A percentile compares a stretch with the other conserved stretches of the same genome.
Conservation (phyloP, 2,888 invertebrate genomes). For the Conops quadrifasciatus region DNA sequence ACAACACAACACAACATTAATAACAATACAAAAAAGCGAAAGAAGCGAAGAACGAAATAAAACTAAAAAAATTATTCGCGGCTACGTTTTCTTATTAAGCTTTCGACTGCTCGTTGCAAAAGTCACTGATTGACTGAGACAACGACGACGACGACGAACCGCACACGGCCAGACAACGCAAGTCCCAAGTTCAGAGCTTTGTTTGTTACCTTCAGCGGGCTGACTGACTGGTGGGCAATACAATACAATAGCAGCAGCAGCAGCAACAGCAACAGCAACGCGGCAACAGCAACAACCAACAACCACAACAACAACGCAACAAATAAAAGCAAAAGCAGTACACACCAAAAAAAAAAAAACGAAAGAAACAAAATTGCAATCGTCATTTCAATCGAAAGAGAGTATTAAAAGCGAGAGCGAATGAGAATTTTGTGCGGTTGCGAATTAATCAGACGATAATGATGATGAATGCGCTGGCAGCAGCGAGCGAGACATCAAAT, state of each 20-base stretch:
- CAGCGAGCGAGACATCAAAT: background rate
- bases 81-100: slow-evolving; percentile 18
- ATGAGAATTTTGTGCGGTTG: slow-evolving; percentile 5
- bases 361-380: slow-evolving; percentile 15
- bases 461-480: slow-evolving; percentile 13
- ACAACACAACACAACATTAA: background rate
- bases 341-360: background rate
- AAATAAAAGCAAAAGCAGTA: background rate
- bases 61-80: slow-evolving; percentile 31
- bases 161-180: slow-evolving; percentile 27
- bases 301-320: background rate
- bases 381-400: slow-evolving; percentile 2
- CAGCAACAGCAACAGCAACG: background rate
- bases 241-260: background rate
- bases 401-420: slow-evolving; percentile 10
- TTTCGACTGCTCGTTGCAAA: slow-evolving; percentile 35
- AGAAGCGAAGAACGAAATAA: slow-evolving; percentile 29
- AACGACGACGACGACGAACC: slow-evolving; percentile 7
- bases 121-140: slow-evolving; percentile 35
- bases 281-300: background rate
- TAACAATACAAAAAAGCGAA: slow-evolving; percentile 36
- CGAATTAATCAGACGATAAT: slow-evolving; percentile 7
- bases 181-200: slow-evolving; percentile 35
- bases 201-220: slow-evolving; percentile 27
- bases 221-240: background rate